Base-by-base conservation (phyloP, 2,113 vertebrate species). In the Tonatia bakeri region DNA sequence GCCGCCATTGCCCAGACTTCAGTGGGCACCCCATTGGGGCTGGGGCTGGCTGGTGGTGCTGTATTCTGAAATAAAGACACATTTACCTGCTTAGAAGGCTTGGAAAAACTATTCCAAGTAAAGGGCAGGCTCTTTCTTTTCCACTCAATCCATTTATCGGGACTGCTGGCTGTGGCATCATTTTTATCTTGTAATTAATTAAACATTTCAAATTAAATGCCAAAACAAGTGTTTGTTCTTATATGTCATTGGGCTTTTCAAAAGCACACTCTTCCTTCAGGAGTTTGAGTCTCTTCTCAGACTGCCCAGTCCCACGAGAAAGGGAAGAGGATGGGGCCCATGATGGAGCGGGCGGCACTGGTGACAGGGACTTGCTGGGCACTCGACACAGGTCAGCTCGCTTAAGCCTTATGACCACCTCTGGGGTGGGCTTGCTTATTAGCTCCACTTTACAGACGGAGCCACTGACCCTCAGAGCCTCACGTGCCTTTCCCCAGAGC, bases 141-240 rank as follows among this genome's bases (percentile, higher is more conserved):
- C 50, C 28, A 72, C 1, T 72, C 61, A 7, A 0, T 70, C 15
- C 22, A 50, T 94, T 81, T 72, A 38, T 5, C 47, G 61, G 91
- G 67, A 43, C 79, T 31, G 0, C 22, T 14, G 7, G 4, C 40
- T 52, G 38, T 28, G 31, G 28, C 28, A 15, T 61, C 20, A 0
- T 61, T 95, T 95, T 95, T 54, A 88, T 86, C 73, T 61, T 52
- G 65, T 88, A 90, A 91, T 87, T 90, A 92, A 93, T 86, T 82
- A 77, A 88, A 50, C 76, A 65, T 69, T 92, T 95, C 52, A 87
- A 97, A 94, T 76, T 89, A 70, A 93, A 89, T 47, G 31, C 22
- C n/a, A 54, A 59, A 76, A 36, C 59, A 85, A 56, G 86, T 95
- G 50, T 61, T 95, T 92, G 65, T 67, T 92, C 61, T 64, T 82